phyloP scores from a whole-genome alignment of 2,888 invertebrate species.

The Lithophane semibrunnea region DNA sequence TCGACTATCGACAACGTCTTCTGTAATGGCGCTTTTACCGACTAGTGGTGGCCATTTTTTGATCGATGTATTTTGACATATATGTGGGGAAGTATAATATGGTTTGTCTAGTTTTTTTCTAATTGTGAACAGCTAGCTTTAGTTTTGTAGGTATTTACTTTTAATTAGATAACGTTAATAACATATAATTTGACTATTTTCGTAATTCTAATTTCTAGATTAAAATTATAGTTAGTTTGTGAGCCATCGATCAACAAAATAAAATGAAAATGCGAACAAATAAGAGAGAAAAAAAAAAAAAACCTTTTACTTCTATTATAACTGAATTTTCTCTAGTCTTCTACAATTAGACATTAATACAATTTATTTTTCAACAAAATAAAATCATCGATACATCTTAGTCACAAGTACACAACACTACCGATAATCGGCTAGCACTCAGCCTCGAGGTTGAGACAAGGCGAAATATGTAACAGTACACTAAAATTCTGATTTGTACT shows the following conservation, averaged over 20 bases:
- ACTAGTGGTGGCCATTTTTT: constrained; percentile 66
- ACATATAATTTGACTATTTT: background rate
- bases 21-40: constrained; percentile 77
- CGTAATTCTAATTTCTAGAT: background rate
- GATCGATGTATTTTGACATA: constrained; percentile 30
- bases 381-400: constrained; percentile 23
- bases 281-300: background rate
- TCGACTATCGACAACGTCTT: constrained; percentile 63
- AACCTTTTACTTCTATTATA: background rate
- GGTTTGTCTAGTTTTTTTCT: background rate
- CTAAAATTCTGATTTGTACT: constrained; percentile 31
- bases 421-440: constrained; percentile 65
- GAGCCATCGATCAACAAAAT: background rate
- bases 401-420: constrained; percentile 47
- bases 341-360: background rate
- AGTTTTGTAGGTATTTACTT: too few species aligned
- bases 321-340: too few species aligned
- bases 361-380: background rate
- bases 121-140: background rate
- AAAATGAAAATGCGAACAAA: background rate
- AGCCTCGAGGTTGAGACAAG: constrained; percentile 71
- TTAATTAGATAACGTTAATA: background rate
- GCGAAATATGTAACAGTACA: constrained; percentile 60
- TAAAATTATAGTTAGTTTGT: background rate
- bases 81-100: background rate